Conservation (phyloP, 1,140 invertebrate genomes). For the Propsilocerus akamusi region DNA sequence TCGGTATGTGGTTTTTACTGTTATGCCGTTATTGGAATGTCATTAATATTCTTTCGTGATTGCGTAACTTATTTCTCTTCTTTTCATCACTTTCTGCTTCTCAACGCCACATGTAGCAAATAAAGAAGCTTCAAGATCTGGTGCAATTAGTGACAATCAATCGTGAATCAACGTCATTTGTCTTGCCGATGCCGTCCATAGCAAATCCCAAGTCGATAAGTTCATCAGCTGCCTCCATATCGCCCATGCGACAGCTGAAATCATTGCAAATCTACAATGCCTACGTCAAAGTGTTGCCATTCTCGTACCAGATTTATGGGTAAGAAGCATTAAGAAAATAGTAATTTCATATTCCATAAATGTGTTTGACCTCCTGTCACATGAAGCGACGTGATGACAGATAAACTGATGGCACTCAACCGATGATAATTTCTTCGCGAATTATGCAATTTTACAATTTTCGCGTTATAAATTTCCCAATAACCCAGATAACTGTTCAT, state of each 20-base stretch:
- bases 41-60: neutral
- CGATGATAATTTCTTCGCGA: too few relatives aligned
- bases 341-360: too few relatives aligned
- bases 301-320: slow-evolving; percentile 24
- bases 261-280: slow-evolving; percentile 23
- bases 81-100: neutral
- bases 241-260: slow-evolving; percentile 20
- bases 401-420: too few relatives aligned
- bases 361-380: too few relatives aligned
- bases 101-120: slow-evolving; percentile 15
- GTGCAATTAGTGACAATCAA: slow-evolving; percentile 23
- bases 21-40: too few relatives aligned
- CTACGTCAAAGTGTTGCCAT: slow-evolving; percentile 22
- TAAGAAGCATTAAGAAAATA: slow-evolving; percentile 15
- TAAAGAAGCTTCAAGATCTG: slow-evolving; percentile 23
- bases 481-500: too few relatives aligned
- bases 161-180: slow-evolving; percentile 15
- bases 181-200: neutral
- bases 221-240: slow-evolving; percentile 5
- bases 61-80: neutral
- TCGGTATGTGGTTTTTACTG: too few relatives aligned
- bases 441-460: too few relatives aligned
- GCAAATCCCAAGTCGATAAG: neutral
- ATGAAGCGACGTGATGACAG: too few relatives aligned
- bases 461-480: too few relatives aligned